These are phyloP conservation scores for Cataglyphis albicans DNA, from an alignment of 2,888 invertebrate species.

Conservation along the genomic window DNA sequence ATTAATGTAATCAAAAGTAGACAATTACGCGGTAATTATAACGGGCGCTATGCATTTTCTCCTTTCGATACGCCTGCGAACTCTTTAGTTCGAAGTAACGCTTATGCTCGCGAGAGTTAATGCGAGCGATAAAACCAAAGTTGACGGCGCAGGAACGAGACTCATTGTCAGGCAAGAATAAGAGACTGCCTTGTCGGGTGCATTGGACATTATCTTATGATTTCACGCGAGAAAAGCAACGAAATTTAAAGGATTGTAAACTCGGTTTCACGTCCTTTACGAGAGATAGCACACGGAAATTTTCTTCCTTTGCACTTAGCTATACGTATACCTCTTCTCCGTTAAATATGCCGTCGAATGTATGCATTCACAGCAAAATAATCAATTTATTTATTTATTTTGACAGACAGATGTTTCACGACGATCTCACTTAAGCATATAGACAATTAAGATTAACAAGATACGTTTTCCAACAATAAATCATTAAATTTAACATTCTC, in stretches of 20 bases:
- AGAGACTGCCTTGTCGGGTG: constrained; percentile 16
- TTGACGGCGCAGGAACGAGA: constrained; percentile 39
- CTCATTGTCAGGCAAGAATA: constrained; percentile 26
- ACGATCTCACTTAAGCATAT: not conserved
- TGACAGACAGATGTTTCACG: not conserved
- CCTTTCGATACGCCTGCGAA: constrained; percentile 57
- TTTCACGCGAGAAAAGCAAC: constrained; percentile 37
- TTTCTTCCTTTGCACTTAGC: constrained; percentile 10
- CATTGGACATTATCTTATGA: constrained; percentile 48
- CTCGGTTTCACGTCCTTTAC: constrained; percentile 25
- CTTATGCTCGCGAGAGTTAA: constrained; percentile 60
- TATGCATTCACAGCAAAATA: not conserved
- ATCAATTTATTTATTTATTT: constrained; percentile 25
- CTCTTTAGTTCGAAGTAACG: constrained; percentile 52
- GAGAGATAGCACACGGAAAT: constrained; percentile 27
- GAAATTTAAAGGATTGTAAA: constrained; percentile 38
- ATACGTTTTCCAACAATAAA: not conserved
- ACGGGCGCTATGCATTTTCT: constrained; percentile 49
- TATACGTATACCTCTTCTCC: not conserved
- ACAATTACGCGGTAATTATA: constrained; percentile 71
- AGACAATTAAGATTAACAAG: not conserved
- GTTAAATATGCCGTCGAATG: constrained; percentile 3
- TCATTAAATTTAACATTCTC: not conserved
- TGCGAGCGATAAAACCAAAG: constrained; percentile 58
- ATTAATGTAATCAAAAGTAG: constrained; percentile 68